phyloP scores from a whole-genome alignment of 2,888 invertebrate species.

The Hypomecis punctinalis region DNA sequence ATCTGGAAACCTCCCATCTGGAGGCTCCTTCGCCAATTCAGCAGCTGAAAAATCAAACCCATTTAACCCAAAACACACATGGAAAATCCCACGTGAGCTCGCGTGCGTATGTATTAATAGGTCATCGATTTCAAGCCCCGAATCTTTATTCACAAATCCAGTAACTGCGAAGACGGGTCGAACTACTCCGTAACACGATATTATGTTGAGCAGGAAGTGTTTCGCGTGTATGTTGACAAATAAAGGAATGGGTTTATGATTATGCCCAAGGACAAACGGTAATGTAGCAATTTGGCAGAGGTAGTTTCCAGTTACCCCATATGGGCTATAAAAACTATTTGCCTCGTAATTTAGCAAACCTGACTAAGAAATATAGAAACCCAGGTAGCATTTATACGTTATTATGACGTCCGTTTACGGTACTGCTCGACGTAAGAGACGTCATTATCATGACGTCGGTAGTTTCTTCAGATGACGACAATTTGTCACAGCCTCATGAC shows the following conservation, averaged over 20 bases:
- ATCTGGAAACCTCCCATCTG: slow-evolving; percentile 74
- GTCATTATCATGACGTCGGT: too few relatives aligned
- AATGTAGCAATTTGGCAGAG: slow-evolving; percentile 49
- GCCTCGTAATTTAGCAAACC: slow-evolving; percentile 2
- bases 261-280: slow-evolving; percentile 53
- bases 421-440: too few relatives aligned
- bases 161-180: slow-evolving; percentile 45
- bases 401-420: too few relatives aligned
- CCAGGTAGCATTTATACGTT: too few relatives aligned
- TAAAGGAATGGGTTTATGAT: slow-evolving; percentile 59
- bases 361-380: slow-evolving; percentile 16
- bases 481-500: too few relatives aligned
- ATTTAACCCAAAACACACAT: slow-evolving; percentile 14
- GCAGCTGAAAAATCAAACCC: slow-evolving; percentile 67
- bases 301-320: slow-evolving; percentile 22
- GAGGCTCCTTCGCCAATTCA: slow-evolving; percentile 78
- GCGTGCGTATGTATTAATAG: slow-evolving; percentile 56
- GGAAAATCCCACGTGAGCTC: slow-evolving; percentile 38
- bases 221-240: slow-evolving; percentile 69
- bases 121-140: slow-evolving; percentile 56
- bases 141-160: slow-evolving; percentile 48
- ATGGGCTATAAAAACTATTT: slow-evolving; percentile 27
- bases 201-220: slow-evolving; percentile 61
- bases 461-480: too few relatives aligned
- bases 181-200: slow-evolving; percentile 71